Conservation (phyloP, 2,113 vertebrate genomes). For the Tetrao urogallus region DNA sequence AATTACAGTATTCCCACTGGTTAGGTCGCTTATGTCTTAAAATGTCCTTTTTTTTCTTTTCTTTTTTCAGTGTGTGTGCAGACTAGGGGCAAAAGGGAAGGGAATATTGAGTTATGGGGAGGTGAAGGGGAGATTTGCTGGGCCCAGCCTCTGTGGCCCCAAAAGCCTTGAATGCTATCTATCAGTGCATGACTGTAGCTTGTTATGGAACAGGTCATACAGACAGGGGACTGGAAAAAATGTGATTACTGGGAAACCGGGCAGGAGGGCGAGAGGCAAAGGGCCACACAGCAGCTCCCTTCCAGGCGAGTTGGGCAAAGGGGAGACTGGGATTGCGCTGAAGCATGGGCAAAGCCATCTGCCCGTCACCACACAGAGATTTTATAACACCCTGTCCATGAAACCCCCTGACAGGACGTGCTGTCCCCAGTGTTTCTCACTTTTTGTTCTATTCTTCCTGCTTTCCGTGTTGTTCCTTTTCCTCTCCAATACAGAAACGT, state of each 20-base stretch:
- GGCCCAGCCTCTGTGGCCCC: background rate
- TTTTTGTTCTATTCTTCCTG: background rate
- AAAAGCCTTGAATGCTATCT: background rate
- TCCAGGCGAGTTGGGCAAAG: background rate
- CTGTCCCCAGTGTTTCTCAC: background rate
- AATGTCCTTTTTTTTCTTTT: background rate
- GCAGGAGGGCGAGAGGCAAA: background rate
- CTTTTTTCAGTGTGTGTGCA: background rate
- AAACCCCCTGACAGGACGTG: background rate
- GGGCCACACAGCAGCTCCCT: background rate
- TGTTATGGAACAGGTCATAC: conserved; percentile 29
- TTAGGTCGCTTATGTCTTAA: background rate
- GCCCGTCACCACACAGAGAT: background rate
- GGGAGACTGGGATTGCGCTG: background rate
- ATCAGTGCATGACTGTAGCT: background rate
- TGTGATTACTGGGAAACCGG: background rate
- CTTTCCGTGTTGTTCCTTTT: background rate
- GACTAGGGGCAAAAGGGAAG: background rate
- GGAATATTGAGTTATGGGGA: background rate
- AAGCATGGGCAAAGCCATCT: background rate
- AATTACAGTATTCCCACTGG: background rate
- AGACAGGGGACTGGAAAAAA: background rate
- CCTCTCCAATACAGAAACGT: background rate
- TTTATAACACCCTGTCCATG: background rate
- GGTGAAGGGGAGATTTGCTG: background rate